Evolutionary conservation across 2,888 invertebrate genomes (phyloP).

Genomic region (Brenthis daphne): DNA sequence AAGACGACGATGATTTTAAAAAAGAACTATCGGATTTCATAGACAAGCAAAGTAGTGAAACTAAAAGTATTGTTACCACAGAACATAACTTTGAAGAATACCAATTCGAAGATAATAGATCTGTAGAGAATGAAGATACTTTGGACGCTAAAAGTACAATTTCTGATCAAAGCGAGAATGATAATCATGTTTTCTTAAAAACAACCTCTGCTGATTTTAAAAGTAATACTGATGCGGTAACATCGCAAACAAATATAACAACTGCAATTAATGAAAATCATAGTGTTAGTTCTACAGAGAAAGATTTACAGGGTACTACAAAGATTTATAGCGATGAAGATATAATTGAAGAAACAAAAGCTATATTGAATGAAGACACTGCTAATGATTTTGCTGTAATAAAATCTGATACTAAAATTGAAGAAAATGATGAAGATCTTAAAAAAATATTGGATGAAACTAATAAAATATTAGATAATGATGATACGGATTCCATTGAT

Average conservation of each 20-base stretch:
- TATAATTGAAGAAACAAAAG: slow-evolving; percentile 37
- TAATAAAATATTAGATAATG: slow-evolving; percentile 42
- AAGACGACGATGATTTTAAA: neutral
- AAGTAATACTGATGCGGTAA: neutral
- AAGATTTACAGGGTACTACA: neutral
- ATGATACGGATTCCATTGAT: slow-evolving; percentile 41
- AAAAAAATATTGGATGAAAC: slow-evolving; percentile 47
- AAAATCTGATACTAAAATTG: slow-evolving; percentile 33
- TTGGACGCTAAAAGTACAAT: slow-evolving; percentile 16
- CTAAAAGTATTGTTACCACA: neutral
- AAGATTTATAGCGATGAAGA: slow-evolving; percentile 20
- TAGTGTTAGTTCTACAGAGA: neutral
- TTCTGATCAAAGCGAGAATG: neutral
- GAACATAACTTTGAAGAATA: slow-evolving; percentile 49
- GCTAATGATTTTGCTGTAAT: slow-evolving; percentile 37
- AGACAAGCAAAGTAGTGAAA: neutral
- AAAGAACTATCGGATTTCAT: neutral
- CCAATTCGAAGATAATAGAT: slow-evolving; percentile 64
- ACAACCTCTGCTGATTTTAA: neutral
- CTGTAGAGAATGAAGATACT: slow-evolving; percentile 42
- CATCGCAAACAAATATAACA: neutral
- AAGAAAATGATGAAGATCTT: slow-evolving; percentile 28
- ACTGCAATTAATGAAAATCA: slow-evolving; percentile 1
- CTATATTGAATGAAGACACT: slow-evolving; percentile 37
- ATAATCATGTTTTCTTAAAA: neutral